Evolutionary conservation across 23 tunicate species (phyloP), one percentile per base, ranked within the genome.

Genomic region (Halocynthia roretzi): DNA sequence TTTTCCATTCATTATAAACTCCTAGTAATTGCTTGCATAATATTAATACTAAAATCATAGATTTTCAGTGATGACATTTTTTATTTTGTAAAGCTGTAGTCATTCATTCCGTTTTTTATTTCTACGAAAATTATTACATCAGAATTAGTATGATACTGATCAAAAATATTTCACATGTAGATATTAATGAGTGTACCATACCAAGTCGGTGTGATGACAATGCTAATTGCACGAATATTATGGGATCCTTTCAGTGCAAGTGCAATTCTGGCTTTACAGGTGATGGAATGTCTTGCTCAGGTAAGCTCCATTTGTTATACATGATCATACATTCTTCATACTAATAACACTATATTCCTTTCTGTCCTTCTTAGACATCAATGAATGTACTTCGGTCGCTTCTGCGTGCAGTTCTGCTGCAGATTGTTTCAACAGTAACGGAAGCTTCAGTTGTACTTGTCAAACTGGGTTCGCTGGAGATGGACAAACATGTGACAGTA

Each of bases 201-300:
- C 7, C 80, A 19, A 50, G 14, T 22, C 55, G 6, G 20, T 77
- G 81, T 48, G 53, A 77, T 23, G 17, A 9, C 31, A 77, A 77
- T 62, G 81, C 81, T 5, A 77, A 7, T n/a, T 83, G 87, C 68
- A 76, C 77, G 18, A 77, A 83, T 63, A 76, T 5, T 50, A 48
- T 2, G 0, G 86, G 86, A 17, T 49, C 62, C 9, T 83, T 83
- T 66, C 8, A 8, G 10, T 83, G 87, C 54, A 44, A 55, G 5
- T 83, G 87, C 48, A 67, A 76, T 6, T 10, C 51, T 19, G 82
- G 87, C 19, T 75, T 53, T 54, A 60, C 80, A 31, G 80, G 86
- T 7, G 51, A 75, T 51, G 80, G 85, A 31, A 15, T 2, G 19
- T 49, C 19, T 9, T 54, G 85, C 51, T 81, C 75, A 14, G 31